Evolutionary conservation across 2,888 invertebrate genomes (phyloP).

Genomic region (Dryadula phaetusa): DNA sequence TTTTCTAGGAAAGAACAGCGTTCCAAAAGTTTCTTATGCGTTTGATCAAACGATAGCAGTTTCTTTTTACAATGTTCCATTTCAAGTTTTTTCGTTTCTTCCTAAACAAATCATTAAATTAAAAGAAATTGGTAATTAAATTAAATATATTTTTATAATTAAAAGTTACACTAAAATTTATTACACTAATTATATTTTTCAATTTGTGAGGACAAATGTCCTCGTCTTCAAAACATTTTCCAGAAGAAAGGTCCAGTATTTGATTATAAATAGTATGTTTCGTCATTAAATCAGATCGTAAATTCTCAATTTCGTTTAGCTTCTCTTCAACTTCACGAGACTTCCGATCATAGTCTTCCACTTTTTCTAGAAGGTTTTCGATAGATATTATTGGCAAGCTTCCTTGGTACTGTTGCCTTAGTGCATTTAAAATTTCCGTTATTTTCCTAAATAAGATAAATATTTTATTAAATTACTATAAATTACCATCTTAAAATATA

Average conservation of each 20-base stretch:
- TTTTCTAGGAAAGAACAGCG: constrained; percentile 68
- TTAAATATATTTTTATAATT: constrained; percentile 17
- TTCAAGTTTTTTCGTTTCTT: constrained; percentile 63
- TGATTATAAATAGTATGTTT: constrained; percentile 73
- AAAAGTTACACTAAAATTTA: constrained; percentile 2
- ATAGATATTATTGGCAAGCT: constrained; percentile 66
- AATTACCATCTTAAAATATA: too few relatives aligned
- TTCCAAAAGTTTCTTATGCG: constrained; percentile 59
- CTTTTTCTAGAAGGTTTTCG: constrained; percentile 67
- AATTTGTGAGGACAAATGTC: constrained; percentile 69
- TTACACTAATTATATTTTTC: constrained; percentile 64
- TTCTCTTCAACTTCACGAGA: constrained; percentile 62
- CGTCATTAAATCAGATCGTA: constrained; percentile 63
- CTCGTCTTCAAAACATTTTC: constrained; percentile 64
- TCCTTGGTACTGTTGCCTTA: constrained; percentile 76
- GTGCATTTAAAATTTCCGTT: constrained; percentile 66
- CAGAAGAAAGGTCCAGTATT: constrained; percentile 64
- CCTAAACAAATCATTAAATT: constrained; percentile 53
- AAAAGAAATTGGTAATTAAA: constrained; percentile 23
- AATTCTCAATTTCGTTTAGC: constrained; percentile 69
- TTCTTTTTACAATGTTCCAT: constrained; percentile 64
- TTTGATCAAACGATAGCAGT: constrained; percentile 59
- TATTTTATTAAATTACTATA: too few relatives aligned
- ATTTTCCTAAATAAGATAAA: constrained; percentile 62
- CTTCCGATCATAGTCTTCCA: constrained; percentile 65